Conservation (phyloP, 2,797 vertebrate genomes). For the Phrynocephalus vlangalii region DNA sequence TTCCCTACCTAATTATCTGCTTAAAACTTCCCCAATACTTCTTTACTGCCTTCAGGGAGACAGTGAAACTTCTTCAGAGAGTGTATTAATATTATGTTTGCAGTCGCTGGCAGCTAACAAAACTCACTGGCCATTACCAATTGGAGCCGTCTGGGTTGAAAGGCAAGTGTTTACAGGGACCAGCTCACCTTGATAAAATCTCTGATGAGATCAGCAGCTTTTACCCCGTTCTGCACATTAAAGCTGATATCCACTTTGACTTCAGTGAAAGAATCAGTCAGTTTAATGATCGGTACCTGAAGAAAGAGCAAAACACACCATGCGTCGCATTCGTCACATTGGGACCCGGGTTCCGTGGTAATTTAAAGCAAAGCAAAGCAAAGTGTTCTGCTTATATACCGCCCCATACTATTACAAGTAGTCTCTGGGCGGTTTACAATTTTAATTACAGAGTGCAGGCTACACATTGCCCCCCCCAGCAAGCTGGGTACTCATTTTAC, state of each 20-base stretch:
- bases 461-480: no score
- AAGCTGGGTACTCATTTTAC: no score
- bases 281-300: conserved; percentile 98
- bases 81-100: neutral
- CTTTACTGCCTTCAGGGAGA: neutral
- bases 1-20: no score
- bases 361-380: no score
- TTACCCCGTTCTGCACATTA: conserved; percentile 95
- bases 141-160: neutral
- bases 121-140: neutral
- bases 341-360: no score
- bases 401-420: no score
- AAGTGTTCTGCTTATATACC: no score
- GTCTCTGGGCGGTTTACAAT: no score
- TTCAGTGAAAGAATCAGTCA: conserved; percentile 95
- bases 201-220: conserved; percentile 95
- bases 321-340: no score
- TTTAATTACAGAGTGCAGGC: no score
- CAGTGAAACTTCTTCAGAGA: neutral
- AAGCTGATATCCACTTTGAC: conserved; percentile 99
- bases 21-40: neutral
- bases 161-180: neutral
- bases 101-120: no score
- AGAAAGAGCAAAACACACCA: conserved; percentile 58
- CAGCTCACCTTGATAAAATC: conserved; percentile 94